Evolutionary conservation across 2,113 vertebrate genomes (phyloP).

Genomic region (Scolopax mira): DNA sequence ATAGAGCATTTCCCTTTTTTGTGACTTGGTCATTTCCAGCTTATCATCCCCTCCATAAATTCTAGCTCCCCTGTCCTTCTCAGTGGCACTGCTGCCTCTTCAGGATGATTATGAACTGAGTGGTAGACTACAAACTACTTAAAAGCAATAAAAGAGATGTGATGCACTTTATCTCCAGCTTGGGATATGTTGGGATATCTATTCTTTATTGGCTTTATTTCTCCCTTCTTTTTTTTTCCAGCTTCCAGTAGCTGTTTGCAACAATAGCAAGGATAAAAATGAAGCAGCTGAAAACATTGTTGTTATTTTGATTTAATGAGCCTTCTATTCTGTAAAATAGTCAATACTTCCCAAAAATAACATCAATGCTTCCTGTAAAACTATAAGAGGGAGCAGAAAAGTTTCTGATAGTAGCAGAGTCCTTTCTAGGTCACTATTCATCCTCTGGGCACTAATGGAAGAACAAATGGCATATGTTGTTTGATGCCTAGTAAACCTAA

Average conservation of each 20-base stretch:
- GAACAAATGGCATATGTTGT: background rate
- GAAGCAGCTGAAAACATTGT: conserved; percentile 24
- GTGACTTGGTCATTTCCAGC: background rate
- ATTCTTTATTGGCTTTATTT: conserved; percentile 16
- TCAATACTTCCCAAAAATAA: conserved; percentile 36
- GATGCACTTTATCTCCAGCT: background rate
- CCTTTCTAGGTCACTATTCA: background rate
- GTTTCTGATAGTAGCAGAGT: background rate
- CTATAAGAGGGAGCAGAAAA: background rate
- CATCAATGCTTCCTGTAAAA: background rate
- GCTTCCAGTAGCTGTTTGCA: background rate
- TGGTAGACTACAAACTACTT: conserved; percentile 1
- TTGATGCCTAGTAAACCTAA: background rate
- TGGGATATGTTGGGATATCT: background rate
- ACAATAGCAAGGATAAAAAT: conserved; percentile 4
- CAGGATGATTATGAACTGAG: conserved; percentile 4
- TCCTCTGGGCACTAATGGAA: background rate
- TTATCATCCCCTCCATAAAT: background rate
- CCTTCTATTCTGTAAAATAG: conserved; percentile 3
- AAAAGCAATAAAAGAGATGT: conserved; percentile 10
- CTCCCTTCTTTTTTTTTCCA: background rate
- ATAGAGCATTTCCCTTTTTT: background rate
- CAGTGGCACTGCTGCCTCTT: background rate
- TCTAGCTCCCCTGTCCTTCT: background rate
- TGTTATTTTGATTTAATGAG: conserved; percentile 57